Conservation (phyloP, 2,113 vertebrate species). For the Vimba vimba region DNA sequence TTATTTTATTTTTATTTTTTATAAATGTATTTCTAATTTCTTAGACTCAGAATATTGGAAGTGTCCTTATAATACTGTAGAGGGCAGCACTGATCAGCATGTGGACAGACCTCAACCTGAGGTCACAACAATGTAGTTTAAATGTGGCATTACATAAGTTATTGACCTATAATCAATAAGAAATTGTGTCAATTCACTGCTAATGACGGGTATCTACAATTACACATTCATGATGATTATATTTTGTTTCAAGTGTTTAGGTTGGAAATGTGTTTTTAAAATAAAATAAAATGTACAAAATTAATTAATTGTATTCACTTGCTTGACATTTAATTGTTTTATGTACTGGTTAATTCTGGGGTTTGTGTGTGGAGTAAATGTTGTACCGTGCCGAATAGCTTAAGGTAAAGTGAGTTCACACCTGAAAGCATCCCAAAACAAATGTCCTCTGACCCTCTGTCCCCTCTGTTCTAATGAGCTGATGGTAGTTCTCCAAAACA, state of each 20-base stretch:
- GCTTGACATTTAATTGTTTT: background rate
- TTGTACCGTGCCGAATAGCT: background rate
- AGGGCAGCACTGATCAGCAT: slow-evolving; percentile 17
- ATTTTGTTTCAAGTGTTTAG: background rate
- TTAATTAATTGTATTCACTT: background rate
- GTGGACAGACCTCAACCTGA: background rate
- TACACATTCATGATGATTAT: background rate
- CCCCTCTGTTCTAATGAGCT: slow-evolving; percentile 5
- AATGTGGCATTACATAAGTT: background rate
- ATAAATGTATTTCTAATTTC: background rate
- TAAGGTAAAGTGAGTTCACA: background rate
- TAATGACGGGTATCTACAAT: background rate
- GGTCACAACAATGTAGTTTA: background rate
- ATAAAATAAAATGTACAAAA: background rate
- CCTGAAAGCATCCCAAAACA: background rate
- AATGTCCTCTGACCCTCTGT: background rate
- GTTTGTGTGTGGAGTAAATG: background rate
- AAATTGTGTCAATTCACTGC: slow-evolving; percentile 19
- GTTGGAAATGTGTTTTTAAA: background rate
- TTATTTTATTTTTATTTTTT: background rate
- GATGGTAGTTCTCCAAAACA: background rate
- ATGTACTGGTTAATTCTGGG: background rate
- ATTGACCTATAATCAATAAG: background rate
- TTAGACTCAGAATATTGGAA: background rate
- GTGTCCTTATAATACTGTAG: background rate